Base-by-base conservation (phyloP, 2,113 vertebrate species). In the Apistogramma diplotaenia region DNA sequence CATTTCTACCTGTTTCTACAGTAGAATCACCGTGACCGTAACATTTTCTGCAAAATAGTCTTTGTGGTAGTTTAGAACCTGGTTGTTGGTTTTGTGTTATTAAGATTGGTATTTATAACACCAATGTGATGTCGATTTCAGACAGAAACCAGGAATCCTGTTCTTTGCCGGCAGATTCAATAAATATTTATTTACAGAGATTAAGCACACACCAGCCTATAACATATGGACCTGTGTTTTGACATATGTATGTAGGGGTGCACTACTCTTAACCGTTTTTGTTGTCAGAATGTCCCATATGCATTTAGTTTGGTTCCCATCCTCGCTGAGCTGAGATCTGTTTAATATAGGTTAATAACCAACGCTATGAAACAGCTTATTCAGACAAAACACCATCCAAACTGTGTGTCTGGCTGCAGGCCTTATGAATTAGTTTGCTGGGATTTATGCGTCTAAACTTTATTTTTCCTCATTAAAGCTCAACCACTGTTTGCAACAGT, bases 281-380 rank as follows among this genome's bases (percentile, higher is more conserved):
- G 31, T 57, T 58, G 19, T 78, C 8, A 59, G 33, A 74, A 75
- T 40, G 61, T 40, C 72, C 31, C 43, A 60, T 8, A 11, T 76
- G 13, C 16, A n/a, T 49, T n/a, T 33, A 73, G 56, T 67, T 76
- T 53, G 37, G 65, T 65, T 86, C 78, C 65, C 75, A 85, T 82
- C 65, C 25, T 70, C 57, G 76, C n/a, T 74, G 40, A 82, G 21
- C 51, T 31, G 72, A 70, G 70, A 33, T 74, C 65, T 62, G 70
- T 46, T 60, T 75, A 87, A 92, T 90, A n/a, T 90, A 87, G 90
- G 89, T 93, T 93, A 91, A 93, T 88, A 77, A 85, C 83, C 79
- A 60, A 57, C 51, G 40, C 81, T 65, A 6, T 13, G 4, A 76
- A 72, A 46, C 72, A 15, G 81, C 31, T 83, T 57, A 73, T 67